Conservation (phyloP, 1,140 invertebrate species). For the Apis florea region DNA sequence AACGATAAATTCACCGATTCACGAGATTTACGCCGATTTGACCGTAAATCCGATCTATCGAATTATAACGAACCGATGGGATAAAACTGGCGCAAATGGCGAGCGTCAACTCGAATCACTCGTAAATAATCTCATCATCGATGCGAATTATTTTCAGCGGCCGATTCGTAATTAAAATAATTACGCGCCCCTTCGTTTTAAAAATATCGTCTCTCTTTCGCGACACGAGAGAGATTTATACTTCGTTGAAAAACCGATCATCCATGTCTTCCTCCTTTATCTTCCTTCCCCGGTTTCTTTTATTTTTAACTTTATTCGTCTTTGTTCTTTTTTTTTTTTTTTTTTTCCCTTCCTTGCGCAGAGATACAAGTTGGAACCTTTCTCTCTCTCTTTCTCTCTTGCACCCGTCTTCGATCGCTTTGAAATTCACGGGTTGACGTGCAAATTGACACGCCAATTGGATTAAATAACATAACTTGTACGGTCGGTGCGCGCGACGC, state of each 20-base stretch:
- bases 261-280: neutral
- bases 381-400: neutral
- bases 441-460: slow-evolving; percentile 28
- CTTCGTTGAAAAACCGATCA: neutral
- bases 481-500: neutral
- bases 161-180: slow-evolving; percentile 10
- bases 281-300: no score
- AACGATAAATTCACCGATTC: neutral
- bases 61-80: neutral
- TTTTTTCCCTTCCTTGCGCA: neutral
- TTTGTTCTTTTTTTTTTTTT: no score
- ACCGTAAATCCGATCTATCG: neutral
- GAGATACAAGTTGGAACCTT: no score
- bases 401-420: slow-evolving; percentile 14
- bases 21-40: no score
- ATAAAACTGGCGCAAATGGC: neutral
- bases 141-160: neutral
- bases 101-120: no score
- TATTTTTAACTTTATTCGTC: neutral
- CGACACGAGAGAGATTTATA: slow-evolving; percentile 14
- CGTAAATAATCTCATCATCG: neutral
- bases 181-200: neutral
- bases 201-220: neutral
- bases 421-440: slow-evolving; percentile 28
- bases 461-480: slow-evolving; percentile 39